Conservation (phyloP, 2,888 invertebrate species). For the Drosophila longiperda region DNA sequence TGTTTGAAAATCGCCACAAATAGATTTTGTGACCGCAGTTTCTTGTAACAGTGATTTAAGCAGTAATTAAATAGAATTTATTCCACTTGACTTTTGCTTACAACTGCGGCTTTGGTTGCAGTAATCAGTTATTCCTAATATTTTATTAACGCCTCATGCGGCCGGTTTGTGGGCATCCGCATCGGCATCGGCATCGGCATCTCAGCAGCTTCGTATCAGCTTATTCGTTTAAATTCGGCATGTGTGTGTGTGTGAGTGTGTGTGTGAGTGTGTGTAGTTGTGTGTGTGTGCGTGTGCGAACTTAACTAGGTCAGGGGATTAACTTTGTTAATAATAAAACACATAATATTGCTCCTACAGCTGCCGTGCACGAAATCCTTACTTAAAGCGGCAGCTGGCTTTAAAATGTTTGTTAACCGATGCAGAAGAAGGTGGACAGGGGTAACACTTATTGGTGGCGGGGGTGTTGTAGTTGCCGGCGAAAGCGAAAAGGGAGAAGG, state of each 20-base stretch:
- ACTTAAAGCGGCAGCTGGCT: constrained; percentile 57
- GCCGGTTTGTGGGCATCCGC: constrained; percentile 40
- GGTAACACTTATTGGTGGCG: not conserved
- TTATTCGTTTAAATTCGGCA: not conserved
- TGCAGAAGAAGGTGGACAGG: constrained; percentile 31
- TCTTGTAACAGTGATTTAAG: constrained; percentile 12
- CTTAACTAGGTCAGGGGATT: constrained; percentile 75
- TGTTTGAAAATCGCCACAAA: constrained; percentile 10
- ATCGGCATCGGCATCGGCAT: constrained; percentile 25
- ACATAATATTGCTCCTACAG: constrained; percentile 64
- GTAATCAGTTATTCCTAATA: constrained; percentile 56
- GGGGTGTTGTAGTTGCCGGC: not conserved
- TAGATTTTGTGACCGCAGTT: constrained; percentile 13
- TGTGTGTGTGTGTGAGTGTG: constrained; percentile 8
- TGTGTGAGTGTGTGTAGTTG: constrained; percentile 8
- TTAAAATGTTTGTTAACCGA: constrained; percentile 61
- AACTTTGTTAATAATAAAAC: constrained; percentile 77
- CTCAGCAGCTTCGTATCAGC: constrained; percentile 14
- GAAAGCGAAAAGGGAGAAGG: not conserved
- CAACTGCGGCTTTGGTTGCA: constrained; percentile 43
- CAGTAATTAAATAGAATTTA: constrained; percentile 53
- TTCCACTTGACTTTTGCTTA: constrained; percentile 46
- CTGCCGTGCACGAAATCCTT: constrained; percentile 54
- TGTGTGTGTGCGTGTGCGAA: constrained; percentile 31
- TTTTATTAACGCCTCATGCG: constrained; percentile 60